Evolutionary conservation across 2,797 vertebrate species (phyloP).

Genomic region (Champsocephalus esox): DNA sequence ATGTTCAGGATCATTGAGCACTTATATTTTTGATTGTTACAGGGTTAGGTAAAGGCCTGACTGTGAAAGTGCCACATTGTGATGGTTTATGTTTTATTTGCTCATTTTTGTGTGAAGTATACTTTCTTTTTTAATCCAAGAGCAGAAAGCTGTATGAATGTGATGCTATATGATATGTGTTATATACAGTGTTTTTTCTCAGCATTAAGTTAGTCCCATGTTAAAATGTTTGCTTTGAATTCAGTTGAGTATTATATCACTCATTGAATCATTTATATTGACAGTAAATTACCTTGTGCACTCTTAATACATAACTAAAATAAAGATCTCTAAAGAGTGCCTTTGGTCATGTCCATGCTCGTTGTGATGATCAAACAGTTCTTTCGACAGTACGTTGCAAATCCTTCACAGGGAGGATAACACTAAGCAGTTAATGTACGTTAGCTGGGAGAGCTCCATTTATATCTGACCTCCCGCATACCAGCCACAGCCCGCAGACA

Average conservation of each 20-base stretch:
- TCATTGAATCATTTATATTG: slow-evolving; percentile 7
- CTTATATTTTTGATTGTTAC: slow-evolving; percentile 41
- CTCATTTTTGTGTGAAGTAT: background rate
- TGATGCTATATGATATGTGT: slow-evolving; percentile 15
- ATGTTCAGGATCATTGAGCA: slow-evolving; percentile 3
- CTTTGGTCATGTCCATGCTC: slow-evolving; percentile 28
- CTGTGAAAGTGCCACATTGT: slow-evolving; percentile 46
- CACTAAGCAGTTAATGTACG: slow-evolving; percentile 22
- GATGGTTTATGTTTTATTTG: slow-evolving; percentile 25
- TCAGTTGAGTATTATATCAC: slow-evolving; percentile 10
- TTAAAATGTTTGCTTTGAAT: background rate
- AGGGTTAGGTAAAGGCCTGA: slow-evolving; percentile 16
- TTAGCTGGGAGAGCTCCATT: slow-evolving; percentile 23
- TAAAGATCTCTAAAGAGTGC: slow-evolving; percentile 35
- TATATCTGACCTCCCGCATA: slow-evolving; percentile 24
- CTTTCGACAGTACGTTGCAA: slow-evolving; percentile 10
- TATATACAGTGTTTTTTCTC: slow-evolving; percentile 8
- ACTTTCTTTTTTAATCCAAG: slow-evolving; percentile 12
- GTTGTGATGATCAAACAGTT: slow-evolving; percentile 5
- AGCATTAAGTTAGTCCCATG: slow-evolving; percentile 23
- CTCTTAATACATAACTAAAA: slow-evolving; percentile 19
- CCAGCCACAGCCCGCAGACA: slow-evolving; percentile 2
- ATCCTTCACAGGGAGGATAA: slow-evolving; percentile 19
- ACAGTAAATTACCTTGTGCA: slow-evolving; percentile 1
- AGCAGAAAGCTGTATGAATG: slow-evolving; percentile 54